A percentile compares a stretch with the other conserved stretches of the same genome.
Conservation (phyloP, 1,140 invertebrate genomes). For the Zaprionus ghesquierei region DNA sequence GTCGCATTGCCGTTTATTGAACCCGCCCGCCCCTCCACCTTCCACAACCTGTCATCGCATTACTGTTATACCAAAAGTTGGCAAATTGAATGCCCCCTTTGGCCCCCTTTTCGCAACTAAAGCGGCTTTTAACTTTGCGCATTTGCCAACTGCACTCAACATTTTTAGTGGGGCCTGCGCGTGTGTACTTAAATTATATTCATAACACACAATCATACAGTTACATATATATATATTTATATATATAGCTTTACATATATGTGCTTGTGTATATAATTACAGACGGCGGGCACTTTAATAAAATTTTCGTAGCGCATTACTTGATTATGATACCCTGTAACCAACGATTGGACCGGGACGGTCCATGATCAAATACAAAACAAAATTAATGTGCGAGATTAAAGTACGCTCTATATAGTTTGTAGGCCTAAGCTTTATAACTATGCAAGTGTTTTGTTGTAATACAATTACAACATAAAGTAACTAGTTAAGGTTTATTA, state of each 20-base stretch:
- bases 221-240: constrained; percentile 10
- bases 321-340: constrained; percentile 8
- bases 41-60: not conserved
- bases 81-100: constrained; percentile 36
- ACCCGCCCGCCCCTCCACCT: constrained; percentile 24
- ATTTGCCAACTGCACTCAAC: constrained; percentile 42
- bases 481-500: too few species aligned
- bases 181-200: constrained; percentile 32
- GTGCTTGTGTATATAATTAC: constrained; percentile 12
- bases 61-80: constrained; percentile 36
- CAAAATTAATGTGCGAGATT: not conserved
- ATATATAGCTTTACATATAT: not conserved
- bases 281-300: constrained; percentile 22
- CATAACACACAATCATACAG: not conserved
- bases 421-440: too few species aligned
- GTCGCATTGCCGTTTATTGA: constrained; percentile 46
- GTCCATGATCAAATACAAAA: not conserved
- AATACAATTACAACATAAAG: too few species aligned
- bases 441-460: too few species aligned
- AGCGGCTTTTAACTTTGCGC: constrained; percentile 39
- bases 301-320: constrained; percentile 28
- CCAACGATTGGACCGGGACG: not conserved
- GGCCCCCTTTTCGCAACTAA: constrained; percentile 25
- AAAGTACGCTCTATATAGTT: not conserved
- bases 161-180: constrained; percentile 34